phyloP scores from a whole-genome alignment of 2,888 invertebrate genomes.

The Scaptodrosophila latifasciaeformis region DNA sequence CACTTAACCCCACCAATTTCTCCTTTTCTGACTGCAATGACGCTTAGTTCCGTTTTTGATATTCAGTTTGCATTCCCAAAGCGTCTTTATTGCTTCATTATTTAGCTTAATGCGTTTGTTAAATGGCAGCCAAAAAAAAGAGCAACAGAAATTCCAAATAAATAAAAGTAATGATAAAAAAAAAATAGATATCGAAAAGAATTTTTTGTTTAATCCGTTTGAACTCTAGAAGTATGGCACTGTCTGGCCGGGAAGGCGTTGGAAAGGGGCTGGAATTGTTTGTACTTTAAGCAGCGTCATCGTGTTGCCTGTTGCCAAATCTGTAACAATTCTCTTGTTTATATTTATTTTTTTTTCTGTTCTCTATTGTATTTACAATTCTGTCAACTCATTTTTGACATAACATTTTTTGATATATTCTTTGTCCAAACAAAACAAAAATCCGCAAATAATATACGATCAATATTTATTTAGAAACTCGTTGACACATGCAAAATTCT shows the following conservation, averaged over 20 bases:
- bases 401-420: neutral
- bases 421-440: neutral
- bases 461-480: no score
- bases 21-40: slow-evolving; percentile 10
- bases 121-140: slow-evolving; percentile 33
- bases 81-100: slow-evolving; percentile 50
- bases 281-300: no score
- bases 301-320: no score
- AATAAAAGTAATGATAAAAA: slow-evolving; percentile 6
- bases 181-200: neutral
- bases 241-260: no score
- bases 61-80: slow-evolving; percentile 50
- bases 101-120: slow-evolving; percentile 39
- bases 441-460: no score
- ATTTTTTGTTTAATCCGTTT: slow-evolving; percentile 50
- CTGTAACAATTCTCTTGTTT: no score
- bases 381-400: neutral
- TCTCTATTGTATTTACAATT: no score
- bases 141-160: neutral
- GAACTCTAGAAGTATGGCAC: slow-evolving; percentile 23
- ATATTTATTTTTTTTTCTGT: no score
- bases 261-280: no score
- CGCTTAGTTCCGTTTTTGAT: slow-evolving; percentile 35
- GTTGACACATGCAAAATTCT: no score
- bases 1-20: neutral